Evolutionary conservation across 2,888 invertebrate species (phyloP).

Genomic region (Hyposoter didymator): DNA sequence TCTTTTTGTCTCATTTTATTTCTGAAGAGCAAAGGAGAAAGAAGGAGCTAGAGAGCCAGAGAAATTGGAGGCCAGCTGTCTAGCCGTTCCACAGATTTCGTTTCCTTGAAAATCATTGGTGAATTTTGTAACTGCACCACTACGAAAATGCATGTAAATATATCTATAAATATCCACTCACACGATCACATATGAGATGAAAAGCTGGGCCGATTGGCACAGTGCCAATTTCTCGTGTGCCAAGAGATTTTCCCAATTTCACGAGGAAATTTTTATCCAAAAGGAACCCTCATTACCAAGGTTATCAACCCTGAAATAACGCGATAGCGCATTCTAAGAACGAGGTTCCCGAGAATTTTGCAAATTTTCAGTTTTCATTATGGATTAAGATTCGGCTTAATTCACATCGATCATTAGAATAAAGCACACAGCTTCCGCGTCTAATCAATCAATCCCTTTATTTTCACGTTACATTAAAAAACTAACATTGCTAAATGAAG

Average conservation of each 20-base stretch:
- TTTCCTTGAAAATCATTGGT: constrained; percentile 10
- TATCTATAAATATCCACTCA: neutral
- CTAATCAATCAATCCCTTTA: neutral
- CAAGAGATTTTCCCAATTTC: constrained; percentile 43
- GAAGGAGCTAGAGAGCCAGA: neutral
- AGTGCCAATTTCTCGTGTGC: constrained; percentile 8
- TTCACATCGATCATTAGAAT: neutral
- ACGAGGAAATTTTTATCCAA: constrained; percentile 33
- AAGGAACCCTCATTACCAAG: constrained; percentile 37
- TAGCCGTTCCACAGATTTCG: neutral
- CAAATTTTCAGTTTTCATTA: neutral
- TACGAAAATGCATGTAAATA: neutral
- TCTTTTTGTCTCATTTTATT: neutral
- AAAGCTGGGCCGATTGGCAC: constrained; percentile 31
- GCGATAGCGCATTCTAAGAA: neutral
- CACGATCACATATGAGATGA: constrained; percentile 12
- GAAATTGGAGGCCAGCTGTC: neutral
- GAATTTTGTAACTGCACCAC: neutral
- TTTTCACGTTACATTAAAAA: neutral
- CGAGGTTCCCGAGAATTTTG: neutral
- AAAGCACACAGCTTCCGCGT: neutral
- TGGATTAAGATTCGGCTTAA: neutral
- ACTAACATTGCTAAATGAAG: neutral
- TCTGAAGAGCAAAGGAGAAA: neutral
- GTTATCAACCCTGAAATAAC: constrained; percentile 54